phyloP scores from a whole-genome alignment of 2,888 invertebrate genomes.

The Ditylenchus weischeri region DNA sequence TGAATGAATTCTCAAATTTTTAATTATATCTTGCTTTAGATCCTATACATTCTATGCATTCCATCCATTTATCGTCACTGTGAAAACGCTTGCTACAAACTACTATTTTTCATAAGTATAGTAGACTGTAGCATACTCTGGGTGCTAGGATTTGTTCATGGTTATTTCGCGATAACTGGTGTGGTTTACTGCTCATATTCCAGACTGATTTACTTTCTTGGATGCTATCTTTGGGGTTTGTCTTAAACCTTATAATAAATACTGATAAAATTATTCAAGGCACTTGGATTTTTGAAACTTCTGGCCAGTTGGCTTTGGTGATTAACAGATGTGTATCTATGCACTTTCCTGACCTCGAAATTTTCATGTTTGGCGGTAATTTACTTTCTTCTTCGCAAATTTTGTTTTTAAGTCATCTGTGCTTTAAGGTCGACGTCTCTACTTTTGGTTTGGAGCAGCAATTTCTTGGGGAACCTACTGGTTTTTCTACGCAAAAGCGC shows the following conservation, averaged over 20 bases:
- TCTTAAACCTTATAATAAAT: neutral
- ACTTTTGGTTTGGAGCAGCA: slow-evolving; percentile 2
- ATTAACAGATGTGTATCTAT: slow-evolving; percentile 15
- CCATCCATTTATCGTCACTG: neutral
- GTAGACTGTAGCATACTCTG: neutral
- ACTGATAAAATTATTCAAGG: slow-evolving; percentile 9
- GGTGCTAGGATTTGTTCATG: slow-evolving; percentile 7
- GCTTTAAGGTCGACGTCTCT: neutral
- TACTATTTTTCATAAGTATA: neutral
- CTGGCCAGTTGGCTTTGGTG: slow-evolving; percentile 15
- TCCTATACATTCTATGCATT: neutral
- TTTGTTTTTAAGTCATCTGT: too few species aligned
- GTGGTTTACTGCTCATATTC: slow-evolving; percentile 2
- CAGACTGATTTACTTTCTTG: neutral
- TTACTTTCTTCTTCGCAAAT: too few species aligned
- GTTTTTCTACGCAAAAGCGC: slow-evolving; percentile 17
- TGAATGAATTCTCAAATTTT: too few species aligned
- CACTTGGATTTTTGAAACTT: slow-evolving; percentile 8
- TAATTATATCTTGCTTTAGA: neutral
- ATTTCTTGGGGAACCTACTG: slow-evolving; percentile 9
- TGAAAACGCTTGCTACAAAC: neutral
- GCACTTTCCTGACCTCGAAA: neutral
- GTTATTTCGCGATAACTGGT: neutral
- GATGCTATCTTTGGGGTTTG: slow-evolving; percentile 9
- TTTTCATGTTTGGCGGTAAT: slow-evolving; percentile 20